Evolutionary conservation across 2,113 vertebrate species (phyloP).

Genomic region (Tupaia tana): DNA sequence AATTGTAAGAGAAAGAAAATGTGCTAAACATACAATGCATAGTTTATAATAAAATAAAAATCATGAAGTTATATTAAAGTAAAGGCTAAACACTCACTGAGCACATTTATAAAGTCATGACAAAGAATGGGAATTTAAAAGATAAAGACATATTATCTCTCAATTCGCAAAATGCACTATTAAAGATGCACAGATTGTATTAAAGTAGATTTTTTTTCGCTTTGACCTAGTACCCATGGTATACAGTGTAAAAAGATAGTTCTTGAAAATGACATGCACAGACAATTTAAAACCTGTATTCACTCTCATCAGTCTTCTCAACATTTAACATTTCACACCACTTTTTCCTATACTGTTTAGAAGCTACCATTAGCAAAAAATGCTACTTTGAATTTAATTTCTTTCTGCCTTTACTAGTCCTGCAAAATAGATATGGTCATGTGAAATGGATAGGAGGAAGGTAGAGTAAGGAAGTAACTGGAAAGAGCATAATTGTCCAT

Average conservation of each 20-base stretch:
- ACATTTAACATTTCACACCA: not conserved
- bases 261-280: not conserved
- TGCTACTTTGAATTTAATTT: conserved; percentile 16
- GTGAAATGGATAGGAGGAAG: not conserved
- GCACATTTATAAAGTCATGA: not conserved
- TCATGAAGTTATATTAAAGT: not conserved
- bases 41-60: conserved; percentile 40
- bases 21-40: not conserved
- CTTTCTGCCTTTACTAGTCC: conserved; percentile 41
- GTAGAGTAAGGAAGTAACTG: not conserved
- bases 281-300: conserved; percentile 31
- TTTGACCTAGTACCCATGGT: not conserved
- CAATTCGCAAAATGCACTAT: not conserved
- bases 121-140: not conserved
- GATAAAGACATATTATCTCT: not conserved
- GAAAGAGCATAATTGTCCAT: not conserved
- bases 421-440: not conserved
- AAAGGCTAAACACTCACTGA: not conserved
- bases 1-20: not conserved
- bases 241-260: not conserved
- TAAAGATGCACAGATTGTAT: not conserved
- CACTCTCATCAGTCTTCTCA: not conserved
- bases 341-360: conserved; percentile 15
- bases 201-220: not conserved
- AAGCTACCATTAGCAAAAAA: conserved; percentile 7